Percentiles rank a stretch among this genome's conserved stretches.
These are phyloP conservation scores for Drosophila watanabei DNA, from an alignment of 1,140 invertebrate species.

Conservation along the genomic window DNA sequence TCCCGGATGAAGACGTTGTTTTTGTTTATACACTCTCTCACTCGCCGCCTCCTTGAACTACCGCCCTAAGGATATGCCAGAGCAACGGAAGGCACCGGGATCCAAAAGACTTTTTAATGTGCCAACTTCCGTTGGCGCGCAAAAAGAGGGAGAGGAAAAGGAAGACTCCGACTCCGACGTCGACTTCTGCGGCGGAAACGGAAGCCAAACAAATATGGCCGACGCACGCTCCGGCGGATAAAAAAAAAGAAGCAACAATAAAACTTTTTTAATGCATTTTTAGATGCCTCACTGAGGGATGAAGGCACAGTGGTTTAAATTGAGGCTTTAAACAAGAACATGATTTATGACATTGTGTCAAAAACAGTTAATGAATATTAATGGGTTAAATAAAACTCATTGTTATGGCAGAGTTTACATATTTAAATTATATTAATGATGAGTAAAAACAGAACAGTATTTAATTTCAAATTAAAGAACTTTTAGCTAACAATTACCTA, in stretches of 20 bases:
- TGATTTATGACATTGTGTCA: constrained; percentile 23
- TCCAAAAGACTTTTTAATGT: constrained; percentile 64
- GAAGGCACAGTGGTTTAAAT: constrained; percentile 33
- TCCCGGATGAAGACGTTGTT: constrained; percentile 49
- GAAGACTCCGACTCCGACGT: constrained; percentile 28
- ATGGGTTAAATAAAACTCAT: constrained; percentile 11
- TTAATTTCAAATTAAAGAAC: not conserved
- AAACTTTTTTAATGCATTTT: constrained; percentile 77
- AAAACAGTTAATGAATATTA: constrained; percentile 6
- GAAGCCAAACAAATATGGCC: constrained; percentile 81
- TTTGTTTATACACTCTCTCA: constrained; percentile 45
- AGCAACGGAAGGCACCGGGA: constrained; percentile 25
- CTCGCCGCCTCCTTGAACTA: constrained; percentile 24
- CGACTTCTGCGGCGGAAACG: constrained; percentile 61
- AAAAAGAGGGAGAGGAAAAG: constrained; percentile 8
- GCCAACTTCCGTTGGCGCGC: constrained; percentile 65
- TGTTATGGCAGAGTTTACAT: not conserved
- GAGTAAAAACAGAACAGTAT: not conserved
- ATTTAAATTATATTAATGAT: not conserved
- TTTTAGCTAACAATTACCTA: not conserved
- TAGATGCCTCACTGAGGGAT: constrained; percentile 35
- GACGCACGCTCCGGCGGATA: constrained; percentile 37
- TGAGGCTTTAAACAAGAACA: not conserved
- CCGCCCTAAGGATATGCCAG: constrained; percentile 23
- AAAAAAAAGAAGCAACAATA: constrained; percentile 61